phyloP scores from a whole-genome alignment of 1,140 invertebrate species.

The Nomia melanderi region DNA sequence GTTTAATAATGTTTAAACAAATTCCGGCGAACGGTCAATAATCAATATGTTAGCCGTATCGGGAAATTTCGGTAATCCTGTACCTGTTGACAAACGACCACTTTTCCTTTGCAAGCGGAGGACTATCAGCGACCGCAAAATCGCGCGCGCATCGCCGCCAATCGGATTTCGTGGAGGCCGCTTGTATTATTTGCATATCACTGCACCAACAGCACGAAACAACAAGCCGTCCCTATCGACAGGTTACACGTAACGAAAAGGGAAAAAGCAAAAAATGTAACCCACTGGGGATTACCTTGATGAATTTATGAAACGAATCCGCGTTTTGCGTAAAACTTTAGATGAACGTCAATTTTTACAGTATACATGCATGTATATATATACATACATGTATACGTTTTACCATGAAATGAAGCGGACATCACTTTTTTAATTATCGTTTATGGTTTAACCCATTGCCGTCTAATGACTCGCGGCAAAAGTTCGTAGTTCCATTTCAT shows the following conservation, averaged over 20 bases:
- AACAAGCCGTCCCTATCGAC: background rate
- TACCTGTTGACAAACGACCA: constrained; percentile 9
- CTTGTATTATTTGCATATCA: constrained; percentile 45
- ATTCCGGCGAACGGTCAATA: constrained; percentile 2
- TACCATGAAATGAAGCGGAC: too few relatives aligned
- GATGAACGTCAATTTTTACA: too few relatives aligned
- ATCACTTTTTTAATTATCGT: too few relatives aligned
- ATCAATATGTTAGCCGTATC: constrained; percentile 17
- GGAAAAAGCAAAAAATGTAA: background rate
- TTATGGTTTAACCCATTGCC: too few relatives aligned
- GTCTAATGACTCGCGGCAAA: too few relatives aligned
- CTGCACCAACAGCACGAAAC: constrained; percentile 15
- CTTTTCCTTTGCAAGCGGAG: constrained; percentile 15
- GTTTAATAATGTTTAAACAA: constrained; percentile 29
- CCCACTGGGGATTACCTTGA: constrained; percentile 13
- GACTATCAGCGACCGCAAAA: constrained; percentile 24
- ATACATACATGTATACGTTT: background rate
- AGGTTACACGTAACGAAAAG: background rate
- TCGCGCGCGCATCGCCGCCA: constrained; percentile 37
- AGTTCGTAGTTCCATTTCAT: too few relatives aligned
- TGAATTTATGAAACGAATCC: constrained; percentile 23
- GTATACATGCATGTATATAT: background rate
- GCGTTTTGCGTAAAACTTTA: background rate
- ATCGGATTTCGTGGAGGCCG: constrained; percentile 29
- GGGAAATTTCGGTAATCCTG: constrained; percentile 23